phyloP scores from a whole-genome alignment of 30 jellyfish, hydroid and myxozoan species.

The Cassiopea andromeda region DNA sequence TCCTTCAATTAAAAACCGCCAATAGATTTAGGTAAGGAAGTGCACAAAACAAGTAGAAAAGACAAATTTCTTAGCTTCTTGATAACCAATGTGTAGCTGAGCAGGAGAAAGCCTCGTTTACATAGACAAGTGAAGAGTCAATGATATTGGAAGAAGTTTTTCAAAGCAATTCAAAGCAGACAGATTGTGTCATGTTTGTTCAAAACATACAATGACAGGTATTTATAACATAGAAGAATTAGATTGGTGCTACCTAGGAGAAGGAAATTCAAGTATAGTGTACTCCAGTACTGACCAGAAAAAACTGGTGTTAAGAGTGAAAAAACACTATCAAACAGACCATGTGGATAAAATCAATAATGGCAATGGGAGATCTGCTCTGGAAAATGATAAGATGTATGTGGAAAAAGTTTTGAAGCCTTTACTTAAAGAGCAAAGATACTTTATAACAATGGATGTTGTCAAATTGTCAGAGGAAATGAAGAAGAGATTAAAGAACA shows the following conservation, averaged over 20 bases:
- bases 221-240: not conserved
- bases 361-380: not conserved
- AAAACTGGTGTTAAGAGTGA: slow-evolving; percentile 50
- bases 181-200: not conserved
- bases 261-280: slow-evolving; percentile 81
- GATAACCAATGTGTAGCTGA: not conserved
- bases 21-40: too few species aligned
- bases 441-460: slow-evolving; percentile 13
- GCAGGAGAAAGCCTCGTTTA: not conserved
- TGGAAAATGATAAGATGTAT: slow-evolving; percentile 1
- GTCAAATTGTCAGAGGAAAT: slow-evolving; percentile 6
- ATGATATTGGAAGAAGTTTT: too few species aligned
- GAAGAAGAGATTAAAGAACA: not conserved
- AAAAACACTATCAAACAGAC: slow-evolving; percentile 23
- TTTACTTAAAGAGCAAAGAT: slow-evolving; percentile 17
- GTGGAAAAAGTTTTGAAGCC: slow-evolving; percentile 22
- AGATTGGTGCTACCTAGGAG: slow-evolving; percentile 84
- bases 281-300: slow-evolving; percentile 15
- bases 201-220: not conserved
- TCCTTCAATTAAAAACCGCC: too few species aligned
- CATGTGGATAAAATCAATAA: not conserved
- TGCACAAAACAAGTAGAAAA: too few species aligned
- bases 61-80: too few species aligned
- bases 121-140: not conserved
- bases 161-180: too few species aligned